Evolutionary conservation across 2,797 vertebrate species (phyloP).

Genomic region (Clarias pachynema): DNA sequence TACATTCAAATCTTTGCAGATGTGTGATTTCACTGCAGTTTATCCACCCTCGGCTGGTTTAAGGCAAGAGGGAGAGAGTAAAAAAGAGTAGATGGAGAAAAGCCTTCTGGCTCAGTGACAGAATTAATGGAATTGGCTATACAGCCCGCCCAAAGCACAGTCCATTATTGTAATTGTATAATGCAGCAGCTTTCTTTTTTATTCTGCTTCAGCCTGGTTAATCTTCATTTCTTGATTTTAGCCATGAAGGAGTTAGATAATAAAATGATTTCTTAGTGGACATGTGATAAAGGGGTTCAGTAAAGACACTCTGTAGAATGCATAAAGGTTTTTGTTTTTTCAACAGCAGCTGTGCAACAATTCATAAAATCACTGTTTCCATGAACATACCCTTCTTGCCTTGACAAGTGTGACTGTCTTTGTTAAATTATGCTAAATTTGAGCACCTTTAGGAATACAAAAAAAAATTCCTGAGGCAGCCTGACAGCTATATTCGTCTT

Average conservation of each 20-base stretch:
- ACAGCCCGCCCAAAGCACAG: conserved; percentile 23
- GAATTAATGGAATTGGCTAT: conserved; percentile 31
- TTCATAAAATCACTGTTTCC: background rate
- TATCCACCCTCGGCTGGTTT: conserved; percentile 72
- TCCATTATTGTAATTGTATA: conserved; percentile 45
- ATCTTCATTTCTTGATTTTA: conserved; percentile 24
- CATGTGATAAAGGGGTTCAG: background rate
- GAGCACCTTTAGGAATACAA: background rate
- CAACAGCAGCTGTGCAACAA: background rate
- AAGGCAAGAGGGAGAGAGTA: conserved; percentile 55
- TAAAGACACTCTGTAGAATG: conserved; percentile 9
- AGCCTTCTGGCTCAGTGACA: conserved; percentile 43
- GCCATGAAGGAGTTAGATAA: background rate
- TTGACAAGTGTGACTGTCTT: conserved; percentile 2
- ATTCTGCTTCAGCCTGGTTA: background rate
- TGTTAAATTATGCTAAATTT: background rate
- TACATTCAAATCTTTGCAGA: conserved; percentile 65
- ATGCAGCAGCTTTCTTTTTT: conserved; percentile 37
- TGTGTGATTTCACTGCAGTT: conserved; percentile 75
- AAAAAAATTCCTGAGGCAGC: background rate
- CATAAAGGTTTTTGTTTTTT: background rate
- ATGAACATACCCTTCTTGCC: background rate
- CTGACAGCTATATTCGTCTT: too few relatives aligned
- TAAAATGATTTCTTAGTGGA: conserved; percentile 7
- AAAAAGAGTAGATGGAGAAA: conserved; percentile 36